Conservation (phyloP, 2,888 invertebrate genomes). For the Caenorhabditis sinica region DNA sequence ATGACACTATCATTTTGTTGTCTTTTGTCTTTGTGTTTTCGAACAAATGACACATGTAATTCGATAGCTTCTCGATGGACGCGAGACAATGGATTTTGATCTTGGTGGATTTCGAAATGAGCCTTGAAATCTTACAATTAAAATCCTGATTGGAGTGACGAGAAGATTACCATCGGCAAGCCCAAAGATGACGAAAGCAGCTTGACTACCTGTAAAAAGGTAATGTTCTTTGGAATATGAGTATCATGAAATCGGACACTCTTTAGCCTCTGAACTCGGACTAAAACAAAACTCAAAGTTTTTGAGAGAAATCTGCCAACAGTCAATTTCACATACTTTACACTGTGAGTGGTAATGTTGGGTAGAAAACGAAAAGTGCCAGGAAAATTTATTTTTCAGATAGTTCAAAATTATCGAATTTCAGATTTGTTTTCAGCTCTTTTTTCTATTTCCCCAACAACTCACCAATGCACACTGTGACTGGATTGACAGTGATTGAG, state of each 20-base stretch:
- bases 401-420: constrained; percentile 20
- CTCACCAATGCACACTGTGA: constrained; percentile 65
- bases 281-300: background rate
- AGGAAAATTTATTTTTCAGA: background rate
- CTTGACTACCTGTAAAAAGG: constrained; percentile 63
- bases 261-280: background rate
- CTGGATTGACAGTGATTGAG: constrained; percentile 37
- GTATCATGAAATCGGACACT: background rate
- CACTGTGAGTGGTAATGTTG: too few species aligned
- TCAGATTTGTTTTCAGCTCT: background rate
- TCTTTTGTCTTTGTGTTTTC: constrained; percentile 46
- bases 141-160: constrained; percentile 73
- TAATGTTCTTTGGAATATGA: background rate
- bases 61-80: too few species aligned
- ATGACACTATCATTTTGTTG: constrained; percentile 44
- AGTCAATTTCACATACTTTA: too few species aligned
- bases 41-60: constrained; percentile 51
- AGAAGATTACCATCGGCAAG: constrained; percentile 76
- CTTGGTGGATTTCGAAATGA: constrained; percentile 13
- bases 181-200: constrained; percentile 75
- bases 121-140: constrained; percentile 66
- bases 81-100: constrained; percentile 17
- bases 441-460: background rate
- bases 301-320: background rate
- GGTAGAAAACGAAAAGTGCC: too few species aligned